These are phyloP conservation scores for Tolypeutes matacus DNA, from an alignment of 2,797 vertebrate species.

Conservation along the genomic window DNA sequence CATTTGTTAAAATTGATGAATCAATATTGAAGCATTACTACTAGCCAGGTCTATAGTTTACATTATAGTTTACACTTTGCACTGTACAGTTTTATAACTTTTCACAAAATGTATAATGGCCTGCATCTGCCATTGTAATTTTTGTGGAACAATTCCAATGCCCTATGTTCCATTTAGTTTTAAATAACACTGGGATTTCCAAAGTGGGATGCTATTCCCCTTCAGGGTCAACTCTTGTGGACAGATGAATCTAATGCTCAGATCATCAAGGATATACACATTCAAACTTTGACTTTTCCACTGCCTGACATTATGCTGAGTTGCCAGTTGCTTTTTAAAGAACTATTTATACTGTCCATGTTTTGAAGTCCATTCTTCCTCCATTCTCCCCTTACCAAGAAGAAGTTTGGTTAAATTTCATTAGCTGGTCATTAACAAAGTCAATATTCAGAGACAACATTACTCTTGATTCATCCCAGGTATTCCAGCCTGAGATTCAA, in stretches of 20 bases:
- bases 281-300: background rate
- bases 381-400: background rate
- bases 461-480: background rate
- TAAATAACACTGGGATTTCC: background rate
- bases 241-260: background rate
- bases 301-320: background rate
- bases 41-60: too few species aligned
- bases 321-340: background rate
- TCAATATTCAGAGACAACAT: constrained; percentile 5
- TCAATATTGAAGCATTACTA: too few species aligned
- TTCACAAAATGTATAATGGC: too few species aligned
- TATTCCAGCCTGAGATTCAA: background rate
- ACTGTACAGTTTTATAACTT: too few species aligned
- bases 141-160: too few species aligned
- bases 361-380: background rate
- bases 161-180: background rate
- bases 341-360: background rate
- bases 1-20: too few species aligned
- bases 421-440: background rate
- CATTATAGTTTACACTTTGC: too few species aligned
- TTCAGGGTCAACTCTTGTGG: background rate
- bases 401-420: background rate
- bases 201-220: background rate
- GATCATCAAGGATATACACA: background rate
- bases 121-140: too few species aligned